These are phyloP conservation scores for Tenthredo notha DNA, from an alignment of 2,888 invertebrate species.

Conservation along the genomic window DNA sequence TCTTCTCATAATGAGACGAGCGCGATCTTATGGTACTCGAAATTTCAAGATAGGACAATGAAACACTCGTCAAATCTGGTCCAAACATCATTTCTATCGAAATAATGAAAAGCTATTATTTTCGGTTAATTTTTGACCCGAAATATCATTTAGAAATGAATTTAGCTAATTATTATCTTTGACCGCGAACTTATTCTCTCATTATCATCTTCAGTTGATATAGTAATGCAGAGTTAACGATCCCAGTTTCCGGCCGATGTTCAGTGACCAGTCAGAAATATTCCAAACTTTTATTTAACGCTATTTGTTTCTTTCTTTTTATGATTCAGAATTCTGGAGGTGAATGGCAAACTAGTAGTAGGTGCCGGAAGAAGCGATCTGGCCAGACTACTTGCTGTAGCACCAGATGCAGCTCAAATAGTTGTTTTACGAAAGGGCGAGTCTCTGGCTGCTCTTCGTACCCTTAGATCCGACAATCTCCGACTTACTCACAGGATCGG, in stretches of 20 bases:
- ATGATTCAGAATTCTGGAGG: conserved; percentile 86
- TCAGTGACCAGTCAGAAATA: conserved; percentile 19
- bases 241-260: conserved; percentile 31
- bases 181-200: not conserved
- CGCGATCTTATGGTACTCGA: not conserved
- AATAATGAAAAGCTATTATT: not conserved
- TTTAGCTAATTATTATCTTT: not conserved
- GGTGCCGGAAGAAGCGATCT: conserved; percentile 87
- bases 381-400: conserved; percentile 83
- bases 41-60: not conserved
- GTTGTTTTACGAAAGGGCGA: conserved; percentile 81
- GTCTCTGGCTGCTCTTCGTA: conserved; percentile 72
- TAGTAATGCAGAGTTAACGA: conserved; percentile 16
- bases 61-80: not conserved
- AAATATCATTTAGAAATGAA: not conserved
- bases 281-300: not conserved
- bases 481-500: conserved; percentile 92
- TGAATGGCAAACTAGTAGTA: conserved; percentile 88
- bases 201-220: not conserved
- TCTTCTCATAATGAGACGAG: not conserved
- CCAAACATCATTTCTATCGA: not conserved
- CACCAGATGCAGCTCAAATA: conserved; percentile 83
- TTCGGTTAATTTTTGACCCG: not conserved
- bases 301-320: conserved; percentile 59
- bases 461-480: conserved; percentile 88